Percentiles rank a stretch among this genome's conserved stretches.
phyloP scores from a whole-genome alignment of 2,888 invertebrate species.

The Aplocera efformata region DNA sequence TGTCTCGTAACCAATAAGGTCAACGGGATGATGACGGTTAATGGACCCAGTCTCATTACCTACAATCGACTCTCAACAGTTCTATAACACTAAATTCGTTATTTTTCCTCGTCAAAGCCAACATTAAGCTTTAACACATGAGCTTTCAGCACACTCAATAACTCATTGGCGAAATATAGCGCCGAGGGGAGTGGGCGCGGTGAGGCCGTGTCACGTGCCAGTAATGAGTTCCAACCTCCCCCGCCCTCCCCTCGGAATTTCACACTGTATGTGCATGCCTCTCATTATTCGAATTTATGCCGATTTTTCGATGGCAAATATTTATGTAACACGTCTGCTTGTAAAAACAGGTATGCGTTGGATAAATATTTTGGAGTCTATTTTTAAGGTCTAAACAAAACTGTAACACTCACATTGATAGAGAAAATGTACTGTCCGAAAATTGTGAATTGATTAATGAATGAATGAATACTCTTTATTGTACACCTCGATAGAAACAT shows the following conservation, averaged over 20 bases:
- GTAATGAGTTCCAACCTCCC: conserved; percentile 72
- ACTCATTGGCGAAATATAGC: conserved; percentile 75
- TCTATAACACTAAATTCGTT: conserved; percentile 3
- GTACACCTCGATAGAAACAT: no score
- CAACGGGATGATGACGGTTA: no score
- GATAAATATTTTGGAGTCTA: no score
- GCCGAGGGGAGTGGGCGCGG: conserved; percentile 55
- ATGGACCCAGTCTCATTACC: no score
- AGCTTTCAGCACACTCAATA: conserved; percentile 73
- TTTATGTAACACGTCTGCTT: conserved; percentile 22
- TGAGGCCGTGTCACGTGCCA: conserved; percentile 74
- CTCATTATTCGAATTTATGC: conserved; percentile 72
- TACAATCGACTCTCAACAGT: conserved; percentile 2
- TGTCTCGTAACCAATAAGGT: no score
- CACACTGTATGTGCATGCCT: conserved; percentile 63
- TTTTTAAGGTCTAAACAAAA: no score
- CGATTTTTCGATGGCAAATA: conserved; percentile 39
- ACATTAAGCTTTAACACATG: conserved; percentile 59
- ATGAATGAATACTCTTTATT: no score
- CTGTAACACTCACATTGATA: no score
- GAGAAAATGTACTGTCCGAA: no score
- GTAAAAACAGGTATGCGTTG: conserved; percentile 7
- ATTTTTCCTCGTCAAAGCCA: conserved; percentile 41
- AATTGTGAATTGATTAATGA: no score
- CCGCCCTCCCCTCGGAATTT: conserved; percentile 63